A percentile compares a stretch with the other conserved stretches of the same genome.
These are phyloP conservation scores for Caenorhabditis doughertyi DNA, from an alignment of 2,888 invertebrate species.

Conservation along the genomic window DNA sequence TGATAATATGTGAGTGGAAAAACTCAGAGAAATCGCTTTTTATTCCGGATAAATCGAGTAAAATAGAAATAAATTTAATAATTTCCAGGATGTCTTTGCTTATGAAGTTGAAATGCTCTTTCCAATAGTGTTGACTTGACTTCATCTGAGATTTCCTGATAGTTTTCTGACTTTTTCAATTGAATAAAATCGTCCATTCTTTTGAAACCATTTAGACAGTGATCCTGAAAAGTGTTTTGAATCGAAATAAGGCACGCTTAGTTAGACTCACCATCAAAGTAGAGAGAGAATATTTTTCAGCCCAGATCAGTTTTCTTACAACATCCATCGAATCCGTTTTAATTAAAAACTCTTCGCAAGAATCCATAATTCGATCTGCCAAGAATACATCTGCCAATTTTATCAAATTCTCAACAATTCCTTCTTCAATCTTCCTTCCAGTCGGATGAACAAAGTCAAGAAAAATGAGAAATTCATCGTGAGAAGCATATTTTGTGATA, in stretches of 20 bases:
- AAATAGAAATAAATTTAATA: too few species aligned
- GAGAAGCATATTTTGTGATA: too few species aligned
- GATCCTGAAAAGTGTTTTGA: constrained; percentile 15
- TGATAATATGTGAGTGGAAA: too few species aligned
- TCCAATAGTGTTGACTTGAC: constrained; percentile 42
- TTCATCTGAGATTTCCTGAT: constrained; percentile 20
- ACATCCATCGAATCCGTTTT: not conserved
- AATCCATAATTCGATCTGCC: constrained; percentile 21
- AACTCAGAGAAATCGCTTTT: too few species aligned
- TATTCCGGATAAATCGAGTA: too few species aligned
- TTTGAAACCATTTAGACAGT: constrained; percentile 24
- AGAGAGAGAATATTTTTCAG: constrained; percentile 13
- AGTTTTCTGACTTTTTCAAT: constrained; percentile 18
- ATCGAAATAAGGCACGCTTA: not conserved
- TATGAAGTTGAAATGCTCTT: constrained; percentile 10
- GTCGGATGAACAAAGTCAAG: constrained; percentile 51
- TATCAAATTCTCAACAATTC: constrained; percentile 18
- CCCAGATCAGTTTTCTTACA: constrained; percentile 17
- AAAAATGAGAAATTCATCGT: constrained; percentile 34
- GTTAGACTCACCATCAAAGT: constrained; percentile 24
- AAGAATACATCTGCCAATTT: constrained; percentile 36
- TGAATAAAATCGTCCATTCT: not conserved
- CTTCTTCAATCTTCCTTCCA: not conserved
- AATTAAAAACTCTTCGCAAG: constrained; percentile 44
- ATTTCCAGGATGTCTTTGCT: not conserved